Evolutionary conservation across 2,888 invertebrate species (phyloP).

Genomic region (Tetragonula carbonaria): DNA sequence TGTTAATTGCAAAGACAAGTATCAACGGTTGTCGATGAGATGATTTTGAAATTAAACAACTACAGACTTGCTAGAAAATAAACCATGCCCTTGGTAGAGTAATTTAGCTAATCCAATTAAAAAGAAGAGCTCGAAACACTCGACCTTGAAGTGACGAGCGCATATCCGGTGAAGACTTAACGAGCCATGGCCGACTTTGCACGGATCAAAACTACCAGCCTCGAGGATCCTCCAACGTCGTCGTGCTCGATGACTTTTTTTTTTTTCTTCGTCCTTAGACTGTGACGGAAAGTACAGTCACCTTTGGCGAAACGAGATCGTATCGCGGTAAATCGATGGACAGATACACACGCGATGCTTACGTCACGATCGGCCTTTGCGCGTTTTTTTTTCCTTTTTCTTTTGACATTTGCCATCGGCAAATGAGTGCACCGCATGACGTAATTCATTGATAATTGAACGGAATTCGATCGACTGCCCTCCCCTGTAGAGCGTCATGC

Average conservation of each 20-base stretch:
- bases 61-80: too few species aligned
- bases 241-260: neutral
- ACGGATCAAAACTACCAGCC: conserved; percentile 29
- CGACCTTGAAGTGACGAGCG: conserved; percentile 27
- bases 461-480: conserved; percentile 55
- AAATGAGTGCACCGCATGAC: conserved; percentile 53
- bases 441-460: conserved; percentile 70
- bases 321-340: neutral
- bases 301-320: neutral
- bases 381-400: neutral
- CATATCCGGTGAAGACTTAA: conserved; percentile 19
- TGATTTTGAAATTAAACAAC: too few species aligned
- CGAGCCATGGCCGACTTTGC: conserved; percentile 39
- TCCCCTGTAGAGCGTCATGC: conserved; percentile 37
- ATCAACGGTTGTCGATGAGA: neutral
- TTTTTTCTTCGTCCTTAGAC: neutral
- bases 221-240: conserved; percentile 37
- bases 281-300: conserved; percentile 19
- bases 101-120: conserved; percentile 31
- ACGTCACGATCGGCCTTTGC: conserved; percentile 36
- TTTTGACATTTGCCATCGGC: conserved; percentile 64
- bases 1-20: neutral
- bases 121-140: conserved; percentile 40
- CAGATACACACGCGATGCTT: conserved; percentile 3
- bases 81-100: too few species aligned